Evolutionary conservation across 1,140 invertebrate genomes (phyloP).

Genomic region (Drosophila sproati): DNA sequence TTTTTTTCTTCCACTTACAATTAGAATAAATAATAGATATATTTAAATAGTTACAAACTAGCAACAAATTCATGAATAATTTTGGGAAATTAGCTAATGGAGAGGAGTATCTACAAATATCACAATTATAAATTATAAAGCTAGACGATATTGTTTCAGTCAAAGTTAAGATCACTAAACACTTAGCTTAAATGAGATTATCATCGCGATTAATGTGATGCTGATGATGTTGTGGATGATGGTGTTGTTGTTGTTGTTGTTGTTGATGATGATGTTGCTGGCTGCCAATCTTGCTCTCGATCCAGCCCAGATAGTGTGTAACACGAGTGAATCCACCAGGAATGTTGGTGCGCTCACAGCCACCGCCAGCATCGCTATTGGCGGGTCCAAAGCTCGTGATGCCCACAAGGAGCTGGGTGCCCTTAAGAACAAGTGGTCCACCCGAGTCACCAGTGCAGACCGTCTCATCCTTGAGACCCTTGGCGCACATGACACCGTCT

Average conservation of each 20-base stretch:
- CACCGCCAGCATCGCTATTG: constrained; percentile 61
- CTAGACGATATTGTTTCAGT: constrained; percentile 69
- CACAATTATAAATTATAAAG: constrained; percentile 68
- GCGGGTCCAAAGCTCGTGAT: constrained; percentile 81
- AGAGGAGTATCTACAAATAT: constrained; percentile 62
- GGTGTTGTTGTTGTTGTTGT: constrained; percentile 17
- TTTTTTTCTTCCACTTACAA: constrained; percentile 47
- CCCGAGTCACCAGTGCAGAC: constrained; percentile 81
- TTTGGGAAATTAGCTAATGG: constrained; percentile 47
- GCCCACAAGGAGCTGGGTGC: constrained; percentile 74
- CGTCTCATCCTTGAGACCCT: constrained; percentile 75
- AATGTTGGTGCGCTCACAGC: constrained; percentile 73
- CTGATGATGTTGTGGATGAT: constrained; percentile 23
- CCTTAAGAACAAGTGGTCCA: constrained; percentile 75
- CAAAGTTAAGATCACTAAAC: constrained; percentile 31
- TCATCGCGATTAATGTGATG: constrained; percentile 60
- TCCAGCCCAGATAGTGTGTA: constrained; percentile 80
- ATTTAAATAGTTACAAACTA: constrained; percentile 68
- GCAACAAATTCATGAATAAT: constrained; percentile 51
- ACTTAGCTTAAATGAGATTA: constrained; percentile 56
- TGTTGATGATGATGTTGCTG: constrained; percentile 40
- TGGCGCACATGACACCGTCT: constrained; percentile 73
- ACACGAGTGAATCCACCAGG: constrained; percentile 80
- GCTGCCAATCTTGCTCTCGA: constrained; percentile 72
- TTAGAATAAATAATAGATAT: constrained; percentile 74